These are phyloP conservation scores for Bombus impatiens DNA, from an alignment of 1,140 invertebrate genomes.

Conservation along the genomic window DNA sequence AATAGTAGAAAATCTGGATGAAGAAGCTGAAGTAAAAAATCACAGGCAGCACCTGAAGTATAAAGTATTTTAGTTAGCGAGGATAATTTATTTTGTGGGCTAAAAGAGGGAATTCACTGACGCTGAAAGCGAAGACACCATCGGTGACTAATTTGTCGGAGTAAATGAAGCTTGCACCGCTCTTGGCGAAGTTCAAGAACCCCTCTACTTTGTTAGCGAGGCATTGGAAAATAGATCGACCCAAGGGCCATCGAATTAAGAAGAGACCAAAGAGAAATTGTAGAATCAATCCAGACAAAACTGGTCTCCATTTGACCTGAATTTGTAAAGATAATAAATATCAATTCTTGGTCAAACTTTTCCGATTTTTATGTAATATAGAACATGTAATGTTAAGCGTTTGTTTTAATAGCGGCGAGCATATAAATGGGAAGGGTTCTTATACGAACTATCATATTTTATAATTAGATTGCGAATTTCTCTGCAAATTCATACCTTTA, in stretches of 20 bases:
- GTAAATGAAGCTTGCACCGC: slow-evolving; percentile 93
- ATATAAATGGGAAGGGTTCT: background rate
- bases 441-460: background rate
- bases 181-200: slow-evolving; percentile 90
- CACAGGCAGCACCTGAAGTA: slow-evolving; percentile 88
- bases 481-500: background rate
- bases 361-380: background rate
- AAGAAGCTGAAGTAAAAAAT: slow-evolving; percentile 96
- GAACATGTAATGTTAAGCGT: background rate
- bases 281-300: slow-evolving; percentile 90
- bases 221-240: slow-evolving; percentile 90
- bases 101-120: slow-evolving; percentile 77
- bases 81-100: background rate
- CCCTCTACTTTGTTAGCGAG: slow-evolving; percentile 90
- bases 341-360: background rate
- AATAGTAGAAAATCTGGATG: slow-evolving; percentile 93
- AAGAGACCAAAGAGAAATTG: slow-evolving; percentile 94
- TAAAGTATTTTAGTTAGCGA: background rate
- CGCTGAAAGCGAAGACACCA: slow-evolving; percentile 91
- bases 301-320: slow-evolving; percentile 89
- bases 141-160: slow-evolving; percentile 86
- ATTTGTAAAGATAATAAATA: slow-evolving; percentile 1
- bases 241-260: slow-evolving; percentile 92
- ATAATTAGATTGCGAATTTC: background rate
- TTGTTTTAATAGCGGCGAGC: background rate